These are phyloP conservation scores for Brachyhypopomus gauderio DNA, from an alignment of 2,113 vertebrate species.

Conservation along the genomic window DNA sequence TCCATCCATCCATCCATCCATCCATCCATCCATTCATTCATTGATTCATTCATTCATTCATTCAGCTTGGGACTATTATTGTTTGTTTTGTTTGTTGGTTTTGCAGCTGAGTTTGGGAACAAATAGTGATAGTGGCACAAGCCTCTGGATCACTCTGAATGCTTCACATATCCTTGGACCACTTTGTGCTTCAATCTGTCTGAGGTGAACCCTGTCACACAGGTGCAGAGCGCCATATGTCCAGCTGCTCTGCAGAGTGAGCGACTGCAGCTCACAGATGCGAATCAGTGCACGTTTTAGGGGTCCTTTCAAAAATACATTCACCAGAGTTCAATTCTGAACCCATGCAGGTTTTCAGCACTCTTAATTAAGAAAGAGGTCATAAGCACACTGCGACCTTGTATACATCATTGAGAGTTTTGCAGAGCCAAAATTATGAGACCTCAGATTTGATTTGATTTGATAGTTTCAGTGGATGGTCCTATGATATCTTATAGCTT, in stretches of 20 bases:
- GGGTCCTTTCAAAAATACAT: not conserved
- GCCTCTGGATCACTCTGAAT: not conserved
- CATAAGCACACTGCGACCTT: no score
- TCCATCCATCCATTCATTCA: no score
- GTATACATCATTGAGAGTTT: no score
- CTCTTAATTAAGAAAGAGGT: no score
- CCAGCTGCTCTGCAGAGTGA: slow-evolving; percentile 24
- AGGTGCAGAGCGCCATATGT: slow-evolving; percentile 46
- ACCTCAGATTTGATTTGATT: no score
- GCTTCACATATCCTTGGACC: slow-evolving; percentile 35
- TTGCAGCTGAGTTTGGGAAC: not conserved
- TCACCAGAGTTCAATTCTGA: not conserved
- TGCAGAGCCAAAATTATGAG: no score
- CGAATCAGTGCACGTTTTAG: not conserved
- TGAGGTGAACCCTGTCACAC: slow-evolving; percentile 28
- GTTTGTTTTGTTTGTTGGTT: no score
- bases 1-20: no score
- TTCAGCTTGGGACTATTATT: no score
- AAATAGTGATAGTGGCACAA: not conserved
- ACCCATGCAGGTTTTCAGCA: not conserved
- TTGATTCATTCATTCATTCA: no score
- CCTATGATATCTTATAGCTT: no score
- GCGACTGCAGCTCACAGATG: not conserved
- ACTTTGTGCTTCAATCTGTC: slow-evolving; percentile 42
- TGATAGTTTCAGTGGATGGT: no score